Base-by-base conservation (phyloP, 1,140 invertebrate species). In the Antheraea pernyi region DNA sequence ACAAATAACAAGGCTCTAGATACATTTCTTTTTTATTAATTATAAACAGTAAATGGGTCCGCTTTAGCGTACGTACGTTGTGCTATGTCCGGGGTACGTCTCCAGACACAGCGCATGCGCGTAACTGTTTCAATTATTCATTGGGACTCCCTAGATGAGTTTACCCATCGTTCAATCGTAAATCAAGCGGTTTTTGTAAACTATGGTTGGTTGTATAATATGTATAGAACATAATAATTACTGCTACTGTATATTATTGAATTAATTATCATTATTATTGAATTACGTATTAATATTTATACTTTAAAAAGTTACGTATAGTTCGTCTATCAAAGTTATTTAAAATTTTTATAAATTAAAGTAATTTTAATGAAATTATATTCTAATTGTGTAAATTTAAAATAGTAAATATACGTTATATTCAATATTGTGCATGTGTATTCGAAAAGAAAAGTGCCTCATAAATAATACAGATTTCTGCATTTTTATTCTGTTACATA, bases 81-180 rank as follows among this genome's bases (percentile, higher is more conserved):
- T 8, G 8, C 60, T 3, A 30, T 60, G 22, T 39, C 71, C 18
- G 59, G 58, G 66, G 69, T 66, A 42, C 61, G 63, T 65, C 60
- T 70, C 63, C 72, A 65, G 60, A 67, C 67, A 59, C 48, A 80
- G 84, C 89, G 89, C 89, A 85, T 88, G 89, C 87, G 89, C 75
- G 78, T 53, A 63, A 53, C 74, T 74, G 77, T 78, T 72, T 91
- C 79, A 89, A 91, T 91, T 91, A 91, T 91, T 91, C 89, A 91
- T 84, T 73, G 86, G 80, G 79, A 78, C 78, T 88, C 82, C 83
- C 83, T 77, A 82, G 75, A 73, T 79, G 79, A 82, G 75, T 80
- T 71, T 69, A 69, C 73, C 69, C 22, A 30, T 68, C 82, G 82
- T 67, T 82, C 80, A 81, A 83, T 84, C 77, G 77, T 63, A 69